phyloP scores from a whole-genome alignment of 2,888 invertebrate genomes.

The Odontocolon sp. region DNA sequence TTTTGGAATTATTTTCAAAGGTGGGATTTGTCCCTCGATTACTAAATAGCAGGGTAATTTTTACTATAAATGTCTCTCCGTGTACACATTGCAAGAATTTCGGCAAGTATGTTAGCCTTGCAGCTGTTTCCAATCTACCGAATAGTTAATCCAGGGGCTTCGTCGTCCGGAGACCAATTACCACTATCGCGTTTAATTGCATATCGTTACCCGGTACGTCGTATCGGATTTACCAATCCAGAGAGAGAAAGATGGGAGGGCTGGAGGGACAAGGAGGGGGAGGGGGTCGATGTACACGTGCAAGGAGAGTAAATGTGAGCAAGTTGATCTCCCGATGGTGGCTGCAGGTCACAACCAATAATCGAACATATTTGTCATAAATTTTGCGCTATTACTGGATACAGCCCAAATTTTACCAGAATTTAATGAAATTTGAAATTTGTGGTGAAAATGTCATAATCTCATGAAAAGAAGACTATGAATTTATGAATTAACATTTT shows the following conservation, averaged over 20 bases:
- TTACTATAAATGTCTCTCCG: neutral
- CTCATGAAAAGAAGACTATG: too few species aligned
- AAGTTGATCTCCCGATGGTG: neutral
- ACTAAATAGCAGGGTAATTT: neutral
- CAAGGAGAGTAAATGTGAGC: too few species aligned
- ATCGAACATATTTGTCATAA: conserved; percentile 5
- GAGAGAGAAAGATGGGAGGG: neutral
- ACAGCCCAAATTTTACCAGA: too few species aligned
- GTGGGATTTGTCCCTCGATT: too few species aligned
- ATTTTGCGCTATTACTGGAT: too few species aligned
- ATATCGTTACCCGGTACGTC: conserved; percentile 60
- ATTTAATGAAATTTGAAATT: too few species aligned
- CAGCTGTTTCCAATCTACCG: conserved; percentile 27
- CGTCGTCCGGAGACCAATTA: conserved; percentile 48
- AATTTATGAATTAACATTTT: too few species aligned
- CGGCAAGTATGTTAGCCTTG: neutral
- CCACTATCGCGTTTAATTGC: conserved; percentile 59
- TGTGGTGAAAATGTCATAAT: too few species aligned
- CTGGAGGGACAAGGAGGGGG: neutral
- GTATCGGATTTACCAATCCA: conserved; percentile 16
- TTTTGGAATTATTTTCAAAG: too few species aligned
- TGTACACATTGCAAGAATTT: neutral
- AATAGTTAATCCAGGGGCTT: conserved; percentile 27
- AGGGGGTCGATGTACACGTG: neutral
- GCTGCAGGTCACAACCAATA: conserved; percentile 6